These are phyloP conservation scores for Neosalanx taihuensis DNA, from an alignment of 2,797 vertebrate genomes.

Conservation along the genomic window DNA sequence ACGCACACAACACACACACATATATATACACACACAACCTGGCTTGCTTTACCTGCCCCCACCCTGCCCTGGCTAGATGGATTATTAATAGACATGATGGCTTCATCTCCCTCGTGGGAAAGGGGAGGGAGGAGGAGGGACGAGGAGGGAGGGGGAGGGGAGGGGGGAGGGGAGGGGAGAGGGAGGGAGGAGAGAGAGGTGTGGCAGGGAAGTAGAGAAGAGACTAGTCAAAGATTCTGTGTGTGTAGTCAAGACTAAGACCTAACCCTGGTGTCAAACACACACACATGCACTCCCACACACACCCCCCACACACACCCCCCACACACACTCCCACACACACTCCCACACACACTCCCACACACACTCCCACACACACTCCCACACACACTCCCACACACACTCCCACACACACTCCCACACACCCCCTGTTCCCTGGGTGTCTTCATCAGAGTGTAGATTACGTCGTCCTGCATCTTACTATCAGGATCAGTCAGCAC, in stretches of 20 bases:
- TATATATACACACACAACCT: too few species aligned
- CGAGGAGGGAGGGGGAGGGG: not conserved
- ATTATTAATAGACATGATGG: conserved; percentile 51
- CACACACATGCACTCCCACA: conserved; percentile 12
- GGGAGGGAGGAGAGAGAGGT: too few species aligned
- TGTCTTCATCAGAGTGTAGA: conserved; percentile 38
- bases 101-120: conserved; percentile 27
- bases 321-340: not conserved
- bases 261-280: not conserved
- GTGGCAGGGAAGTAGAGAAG: too few species aligned
- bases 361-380: not conserved
- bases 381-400: conserved; percentile 10
- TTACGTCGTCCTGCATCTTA: conserved; percentile 32
- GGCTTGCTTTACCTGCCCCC: conserved; percentile 21
- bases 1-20: too few species aligned
- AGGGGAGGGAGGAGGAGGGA: not conserved
- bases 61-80: conserved; percentile 23
- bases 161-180: too few species aligned
- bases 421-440: not conserved
- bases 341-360: conserved; percentile 12
- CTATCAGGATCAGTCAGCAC: conserved; percentile 40
- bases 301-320: conserved; percentile 15
- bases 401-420: conserved; percentile 6
- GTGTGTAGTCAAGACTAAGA: too few species aligned
- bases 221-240: too few species aligned